These are phyloP conservation scores for Nysson spinosus DNA, from an alignment of 2,888 invertebrate species.

Conservation along the genomic window DNA sequence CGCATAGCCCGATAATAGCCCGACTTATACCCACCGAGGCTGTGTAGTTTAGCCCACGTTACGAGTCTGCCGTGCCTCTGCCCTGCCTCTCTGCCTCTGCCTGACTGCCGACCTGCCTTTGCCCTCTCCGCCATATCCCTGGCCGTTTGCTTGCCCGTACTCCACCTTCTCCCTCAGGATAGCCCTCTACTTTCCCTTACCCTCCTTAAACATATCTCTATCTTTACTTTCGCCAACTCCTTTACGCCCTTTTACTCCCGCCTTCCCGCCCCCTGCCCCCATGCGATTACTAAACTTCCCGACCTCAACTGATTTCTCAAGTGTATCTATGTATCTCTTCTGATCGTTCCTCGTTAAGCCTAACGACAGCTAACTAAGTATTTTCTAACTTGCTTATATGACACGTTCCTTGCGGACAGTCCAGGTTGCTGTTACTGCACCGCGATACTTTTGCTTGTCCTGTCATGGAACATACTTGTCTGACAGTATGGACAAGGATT, in stretches of 20 bases:
- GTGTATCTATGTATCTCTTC: conserved; percentile 1
- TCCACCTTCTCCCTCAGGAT: conserved; percentile 53
- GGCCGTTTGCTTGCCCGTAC: conserved; percentile 69
- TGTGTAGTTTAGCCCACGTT: conserved; percentile 75
- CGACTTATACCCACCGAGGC: conserved; percentile 75
- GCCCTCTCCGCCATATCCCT: conserved; percentile 52
- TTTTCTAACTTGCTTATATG: conserved; percentile 4
- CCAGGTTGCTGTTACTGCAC: neutral
- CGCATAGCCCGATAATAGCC: conserved; percentile 77
- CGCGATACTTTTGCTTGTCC: neutral
- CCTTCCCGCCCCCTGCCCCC: neutral
- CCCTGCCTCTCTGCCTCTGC: conserved; percentile 53
- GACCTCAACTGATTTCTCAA: conserved; percentile 10
- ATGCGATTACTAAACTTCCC: neutral
- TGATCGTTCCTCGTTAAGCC: conserved; percentile 5
- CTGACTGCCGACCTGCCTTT: conserved; percentile 47
- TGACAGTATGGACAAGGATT: conserved; percentile 5
- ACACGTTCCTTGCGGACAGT: neutral
- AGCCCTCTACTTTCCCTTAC: conserved; percentile 45
- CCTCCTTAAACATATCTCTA: conserved; percentile 35
- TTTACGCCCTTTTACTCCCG: neutral
- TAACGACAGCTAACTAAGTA: conserved; percentile 3
- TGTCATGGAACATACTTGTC: neutral
- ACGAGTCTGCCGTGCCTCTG: conserved; percentile 64
- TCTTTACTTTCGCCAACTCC: conserved; percentile 3